Base-by-base conservation (phyloP, 2,888 invertebrate genomes). In the Andrena chrysosceles region DNA sequence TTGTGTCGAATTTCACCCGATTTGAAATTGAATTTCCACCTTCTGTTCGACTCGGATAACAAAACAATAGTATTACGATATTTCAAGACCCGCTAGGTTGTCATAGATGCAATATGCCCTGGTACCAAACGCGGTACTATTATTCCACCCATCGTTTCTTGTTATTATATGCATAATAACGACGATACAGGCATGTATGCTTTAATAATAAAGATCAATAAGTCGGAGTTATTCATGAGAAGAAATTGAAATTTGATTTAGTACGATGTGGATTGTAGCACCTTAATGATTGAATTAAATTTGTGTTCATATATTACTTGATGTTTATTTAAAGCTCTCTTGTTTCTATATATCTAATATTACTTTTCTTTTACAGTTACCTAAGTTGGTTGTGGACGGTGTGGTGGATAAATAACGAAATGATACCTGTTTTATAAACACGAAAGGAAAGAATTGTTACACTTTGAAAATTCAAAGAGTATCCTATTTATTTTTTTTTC, bases 111-210 rank as follows among this genome's bases (percentile, higher is more conserved):
- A 85, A 80, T 76, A 42, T 85, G 79, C 20, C 82, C 74, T 71
- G 73, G 80, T 73, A 16, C 33, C 60, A 73, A 64, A 2, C 62
- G 63, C 62, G 71, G 49, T 81, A 71, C 54, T 77, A 56, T 85
- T 79, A 68, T 86, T 83, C 60, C 66, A 74, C 31, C 84, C 81
- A 62, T 85, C 31, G 54, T 56, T 75, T 67, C 42, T 75, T 59
- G 68, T 86, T 73, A 71, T 81, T 79, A 71, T 84, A 23, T 89
- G 81, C 83, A 84, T 88, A 88, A 85, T 81, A 86, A 79, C 67
- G 76, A 73, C 35, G 68, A 75, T 54, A 79, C 48, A 63, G 73
- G 23, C 52, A 66, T 69, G 70, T 52, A 60, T 77, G 64, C 73
- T 66, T 77, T 73, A 74, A 67, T 69, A 60, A 82, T 64, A 75